A percentile compares a stretch with the other conserved stretches of the same genome.
These are phyloP conservation scores for Odontothrips loti DNA, from an alignment of 2,888 invertebrate genomes.

Conservation along the genomic window DNA sequence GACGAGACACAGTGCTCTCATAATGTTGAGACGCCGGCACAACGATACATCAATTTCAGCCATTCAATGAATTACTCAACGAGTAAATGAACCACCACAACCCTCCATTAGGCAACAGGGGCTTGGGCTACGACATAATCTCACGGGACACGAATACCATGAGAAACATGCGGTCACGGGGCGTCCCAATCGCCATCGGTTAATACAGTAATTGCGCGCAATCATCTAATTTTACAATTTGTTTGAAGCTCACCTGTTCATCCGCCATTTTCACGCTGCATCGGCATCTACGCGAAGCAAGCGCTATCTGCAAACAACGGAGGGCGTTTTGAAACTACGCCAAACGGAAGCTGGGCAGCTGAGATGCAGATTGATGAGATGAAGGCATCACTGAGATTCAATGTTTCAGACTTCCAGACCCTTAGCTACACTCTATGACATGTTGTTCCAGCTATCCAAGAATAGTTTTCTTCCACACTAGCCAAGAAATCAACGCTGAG, in stretches of 20 bases:
- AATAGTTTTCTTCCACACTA: no score
- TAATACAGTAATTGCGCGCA: conserved; percentile 36
- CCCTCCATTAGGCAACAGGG: background rate
- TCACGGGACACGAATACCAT: no score
- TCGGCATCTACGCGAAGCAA: conserved; percentile 44
- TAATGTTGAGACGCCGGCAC: background rate
- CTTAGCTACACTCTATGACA: no score
- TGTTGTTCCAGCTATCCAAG: no score
- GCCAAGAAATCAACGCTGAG: no score
- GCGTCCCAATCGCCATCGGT: background rate
- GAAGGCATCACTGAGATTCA: no score
- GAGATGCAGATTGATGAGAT: no score
- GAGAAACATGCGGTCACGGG: no score
- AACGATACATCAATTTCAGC: background rate
- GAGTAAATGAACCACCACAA: background rate
- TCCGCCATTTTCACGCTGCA: conserved; percentile 65
- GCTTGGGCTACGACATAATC: no score
- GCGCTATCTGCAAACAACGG: conserved; percentile 41
- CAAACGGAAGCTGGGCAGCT: no score
- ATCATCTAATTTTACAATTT: conserved; percentile 42
- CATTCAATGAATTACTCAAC: background rate
- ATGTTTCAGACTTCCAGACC: no score
- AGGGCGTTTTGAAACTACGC: no score
- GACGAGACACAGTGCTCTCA: background rate
- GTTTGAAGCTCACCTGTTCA: conserved; percentile 64